phyloP scores from a whole-genome alignment of 2,888 invertebrate genomes.

The Cephus runcator region DNA sequence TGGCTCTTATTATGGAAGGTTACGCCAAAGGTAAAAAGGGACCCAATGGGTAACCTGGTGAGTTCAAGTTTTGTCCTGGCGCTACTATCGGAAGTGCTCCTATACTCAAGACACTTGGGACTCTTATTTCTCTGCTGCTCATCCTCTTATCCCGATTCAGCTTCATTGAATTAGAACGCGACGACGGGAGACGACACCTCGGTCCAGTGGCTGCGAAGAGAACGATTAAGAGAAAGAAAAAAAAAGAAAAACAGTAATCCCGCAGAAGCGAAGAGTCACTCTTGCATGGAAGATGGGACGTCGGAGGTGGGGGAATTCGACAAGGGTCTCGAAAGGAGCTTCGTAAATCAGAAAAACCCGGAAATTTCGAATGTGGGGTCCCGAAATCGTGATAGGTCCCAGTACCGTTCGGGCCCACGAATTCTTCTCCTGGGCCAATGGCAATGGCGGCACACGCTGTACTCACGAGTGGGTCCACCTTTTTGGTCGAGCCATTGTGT shows the following conservation, averaged over 20 bases:
- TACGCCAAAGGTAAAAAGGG: not conserved
- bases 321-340: not conserved
- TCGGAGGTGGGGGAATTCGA: not conserved
- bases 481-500: not conserved
- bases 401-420: not conserved
- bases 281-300: not conserved
- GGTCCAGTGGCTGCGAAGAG: not conserved
- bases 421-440: not conserved
- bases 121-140: not conserved
- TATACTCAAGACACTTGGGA: not conserved
- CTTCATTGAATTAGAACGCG: not conserved
- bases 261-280: not conserved
- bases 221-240: not conserved
- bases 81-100: not conserved
- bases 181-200: not conserved
- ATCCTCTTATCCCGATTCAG: not conserved
- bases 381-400: not conserved
- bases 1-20: not conserved
- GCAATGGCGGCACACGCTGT: not conserved
- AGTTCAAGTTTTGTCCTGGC: not conserved
- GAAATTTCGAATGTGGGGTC: not conserved
- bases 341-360: not conserved
- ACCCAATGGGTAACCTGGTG: not conserved
- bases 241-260: not conserved
- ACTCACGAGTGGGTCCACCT: not conserved